Evolutionary conservation across 2,888 invertebrate species (phyloP), one percentile per base, ranked within the genome.

Genomic region (Lepidonotus clava): DNA sequence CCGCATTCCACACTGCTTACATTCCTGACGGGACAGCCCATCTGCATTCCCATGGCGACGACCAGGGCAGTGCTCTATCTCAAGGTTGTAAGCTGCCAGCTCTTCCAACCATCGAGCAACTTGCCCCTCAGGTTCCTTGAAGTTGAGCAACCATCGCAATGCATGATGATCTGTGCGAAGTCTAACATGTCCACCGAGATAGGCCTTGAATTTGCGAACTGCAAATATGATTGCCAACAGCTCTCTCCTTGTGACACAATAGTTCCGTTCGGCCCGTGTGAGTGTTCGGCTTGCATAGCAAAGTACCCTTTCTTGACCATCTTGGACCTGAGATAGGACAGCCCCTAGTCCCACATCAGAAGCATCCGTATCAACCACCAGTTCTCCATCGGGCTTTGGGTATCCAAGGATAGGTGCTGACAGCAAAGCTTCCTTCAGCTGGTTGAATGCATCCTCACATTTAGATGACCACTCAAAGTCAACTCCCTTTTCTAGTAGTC

Each of bases 361-460:
- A 5, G 56, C 56, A 56, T 56, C 56, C 5, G 56, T 56, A n/a
- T 56, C 56, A 11, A 56, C n/a, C 5, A 56, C 24, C 21, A 56
- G 56, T 5, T 56, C 11, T n/a, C 56, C 56, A n/a, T 56, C 11
- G 8, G 8, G 14, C 56, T n/a, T 11, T 5, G n/a, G 56, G 56
- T 56, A 56, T 5, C 5, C 56, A 11, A 56, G 24, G 5, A 56
- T n/a, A n/a, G 56, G 56, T 5, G n/a, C 14, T 8, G 14, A 11
- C 14, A n/a, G 14, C 32, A 85, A 21, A 11, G 61, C 32, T 32
- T 85, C 46, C 46, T 85, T 85, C 21, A 85, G n/a, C 24, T 40
- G 8, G 5, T 85, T 71, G 71, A 85, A 85, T 21, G 40, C 40
- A 8, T 41, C 28, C 71, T 85, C 71, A 8, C 71, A 40, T 11